A percentile compares a stretch with the other conserved stretches of the same genome.
Conservation (phyloP, 2,888 invertebrate genomes). For the Saturnia pavonia region DNA sequence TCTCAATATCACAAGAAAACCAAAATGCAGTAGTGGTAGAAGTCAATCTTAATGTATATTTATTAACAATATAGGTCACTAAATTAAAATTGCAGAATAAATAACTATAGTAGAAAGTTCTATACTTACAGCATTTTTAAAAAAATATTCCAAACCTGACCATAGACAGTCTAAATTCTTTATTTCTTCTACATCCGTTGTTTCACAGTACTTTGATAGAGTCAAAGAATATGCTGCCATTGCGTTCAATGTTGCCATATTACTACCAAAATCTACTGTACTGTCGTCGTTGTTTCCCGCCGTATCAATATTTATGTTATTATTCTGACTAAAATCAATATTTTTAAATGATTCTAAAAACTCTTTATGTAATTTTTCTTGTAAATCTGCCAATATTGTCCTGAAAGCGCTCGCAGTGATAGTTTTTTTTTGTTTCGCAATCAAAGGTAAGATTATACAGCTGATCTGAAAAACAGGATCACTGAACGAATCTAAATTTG, state of each 20-base stretch:
- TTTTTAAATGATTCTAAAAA: constrained; percentile 64
- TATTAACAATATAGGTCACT: no score
- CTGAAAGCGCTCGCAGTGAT: constrained; percentile 63
- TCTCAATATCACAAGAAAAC: no score
- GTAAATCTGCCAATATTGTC: constrained; percentile 67
- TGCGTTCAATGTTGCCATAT: constrained; percentile 64
- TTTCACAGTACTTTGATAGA: constrained; percentile 68
- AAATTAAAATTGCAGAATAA: no score
- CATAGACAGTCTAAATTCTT: constrained; percentile 66
- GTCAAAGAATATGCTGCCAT: constrained; percentile 70
- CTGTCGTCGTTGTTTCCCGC: constrained; percentile 56
- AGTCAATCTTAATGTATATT: no score
- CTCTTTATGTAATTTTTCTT: constrained; percentile 65
- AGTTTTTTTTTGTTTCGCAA: constrained; percentile 67
- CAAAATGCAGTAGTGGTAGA: no score
- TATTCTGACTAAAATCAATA: constrained; percentile 54
- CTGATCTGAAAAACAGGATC: constrained; percentile 69
- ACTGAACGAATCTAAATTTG: constrained; percentile 57
- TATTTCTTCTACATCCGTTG: constrained; percentile 53
- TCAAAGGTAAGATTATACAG: constrained; percentile 64
- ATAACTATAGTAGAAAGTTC: not conserved
- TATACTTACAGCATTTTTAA: constrained; percentile 67
- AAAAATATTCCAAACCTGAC: constrained; percentile 64
- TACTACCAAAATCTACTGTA: constrained; percentile 48
- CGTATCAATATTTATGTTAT: constrained; percentile 34